Evolutionary conservation across 1,140 invertebrate genomes (phyloP).

Genomic region (Rhizoglyphus robini): DNA sequence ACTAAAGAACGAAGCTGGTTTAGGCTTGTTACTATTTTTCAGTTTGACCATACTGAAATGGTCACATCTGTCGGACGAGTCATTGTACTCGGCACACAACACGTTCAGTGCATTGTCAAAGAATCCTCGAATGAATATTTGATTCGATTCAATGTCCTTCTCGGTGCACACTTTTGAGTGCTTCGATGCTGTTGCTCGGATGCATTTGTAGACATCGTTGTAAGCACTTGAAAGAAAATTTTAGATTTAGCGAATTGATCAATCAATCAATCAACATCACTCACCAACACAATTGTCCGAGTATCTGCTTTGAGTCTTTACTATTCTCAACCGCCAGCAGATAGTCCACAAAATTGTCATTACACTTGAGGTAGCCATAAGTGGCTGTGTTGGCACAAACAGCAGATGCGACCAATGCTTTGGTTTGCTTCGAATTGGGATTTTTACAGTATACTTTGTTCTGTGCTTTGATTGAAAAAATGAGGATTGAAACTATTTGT

Average conservation of each 20-base stretch:
- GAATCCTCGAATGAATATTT: neutral
- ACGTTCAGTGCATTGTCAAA: neutral
- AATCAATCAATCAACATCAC: neutral
- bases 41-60: neutral
- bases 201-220: neutral
- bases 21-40: neutral
- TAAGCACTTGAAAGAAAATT: neutral
- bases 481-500: neutral
- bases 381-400: slow-evolving; percentile 2
- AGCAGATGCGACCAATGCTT: neutral
- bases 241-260: neutral
- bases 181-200: neutral
- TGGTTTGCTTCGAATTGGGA: neutral
- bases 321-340: neutral
- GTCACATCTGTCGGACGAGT: slow-evolving; percentile 7
- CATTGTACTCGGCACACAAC: slow-evolving; percentile 10
- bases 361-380: slow-evolving; percentile 1
- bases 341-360: neutral
- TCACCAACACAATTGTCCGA: neutral
- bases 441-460: neutral
- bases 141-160: neutral
- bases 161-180: neutral
- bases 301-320: neutral
- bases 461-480: neutral
- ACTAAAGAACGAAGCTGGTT: slow-evolving; percentile 7